Evolutionary conservation across 2,113 vertebrate genomes (phyloP).

Genomic region (Ariopsis seemanni): DNA sequence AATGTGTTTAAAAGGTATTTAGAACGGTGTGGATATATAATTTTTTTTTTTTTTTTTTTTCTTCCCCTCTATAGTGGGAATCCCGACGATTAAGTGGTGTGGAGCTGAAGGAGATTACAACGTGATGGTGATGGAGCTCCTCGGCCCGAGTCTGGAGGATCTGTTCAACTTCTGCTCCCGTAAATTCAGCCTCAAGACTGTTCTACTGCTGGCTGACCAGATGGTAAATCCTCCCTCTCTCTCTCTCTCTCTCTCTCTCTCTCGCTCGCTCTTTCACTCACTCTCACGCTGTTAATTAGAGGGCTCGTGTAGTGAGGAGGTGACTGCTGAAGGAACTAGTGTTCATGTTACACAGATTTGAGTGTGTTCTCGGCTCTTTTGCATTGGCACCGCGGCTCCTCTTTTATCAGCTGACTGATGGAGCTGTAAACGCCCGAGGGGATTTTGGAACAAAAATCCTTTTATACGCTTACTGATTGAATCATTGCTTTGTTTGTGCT

Average conservation of each 20-base stretch:
- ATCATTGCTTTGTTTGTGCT: conserved; percentile 20
- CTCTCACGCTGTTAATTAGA: not conserved
- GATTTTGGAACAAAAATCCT: not conserved
- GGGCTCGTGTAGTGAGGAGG: not conserved
- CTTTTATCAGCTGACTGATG: conserved; percentile 16
- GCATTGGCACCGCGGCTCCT: not conserved
- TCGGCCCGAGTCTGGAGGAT: conserved; percentile 95
- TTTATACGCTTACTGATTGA: conserved; percentile 14
- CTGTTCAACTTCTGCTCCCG: conserved; percentile 98
- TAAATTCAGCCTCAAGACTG: conserved; percentile 96
- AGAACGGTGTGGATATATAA: not conserved
- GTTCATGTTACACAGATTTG: conserved; percentile 6
- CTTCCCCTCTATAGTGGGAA: conserved; percentile 79
- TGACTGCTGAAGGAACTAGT: conserved; percentile 6
- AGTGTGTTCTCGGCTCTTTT: conserved; percentile 31
- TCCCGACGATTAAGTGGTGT: conserved; percentile 96
- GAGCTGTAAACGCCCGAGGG: not conserved
- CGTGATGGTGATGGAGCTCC: conserved; percentile 97
- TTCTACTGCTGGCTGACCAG: conserved; percentile 93
- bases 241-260: no score
- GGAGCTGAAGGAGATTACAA: conserved; percentile 97
- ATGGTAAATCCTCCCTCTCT: conserved; percentile 78
- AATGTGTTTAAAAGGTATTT: not conserved
- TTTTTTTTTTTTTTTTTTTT: not conserved
- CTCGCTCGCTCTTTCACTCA: not conserved